Evolutionary conservation across 1,140 invertebrate genomes (phyloP), one percentile per base, ranked within the genome.

Genomic region (Diorhabda sublineata): DNA sequence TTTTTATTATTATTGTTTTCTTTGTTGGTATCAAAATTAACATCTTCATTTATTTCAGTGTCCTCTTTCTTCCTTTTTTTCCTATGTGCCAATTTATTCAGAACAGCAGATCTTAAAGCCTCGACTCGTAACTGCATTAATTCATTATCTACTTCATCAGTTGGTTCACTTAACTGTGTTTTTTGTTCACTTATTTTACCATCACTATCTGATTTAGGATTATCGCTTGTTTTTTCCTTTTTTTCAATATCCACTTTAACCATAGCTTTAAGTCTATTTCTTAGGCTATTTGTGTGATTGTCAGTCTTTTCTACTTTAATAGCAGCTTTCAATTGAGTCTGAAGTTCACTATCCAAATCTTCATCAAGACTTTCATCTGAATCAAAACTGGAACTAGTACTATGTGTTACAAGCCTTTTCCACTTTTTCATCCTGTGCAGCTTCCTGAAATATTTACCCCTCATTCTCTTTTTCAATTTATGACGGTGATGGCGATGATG

Each of bases 101-200:
- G 61, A 47, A 81, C 68, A 5, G 79, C 78, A 4, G 80, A 79
- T 68, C 77, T 74, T 57, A 81, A 69, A 7, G 80, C 80, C 64
- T 77, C 78, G 11, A 80, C 59, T 58, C 80, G 59, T 63, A 81
- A 73, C 26, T 79, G 71, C 7, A 74, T 74, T 47, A 81, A 69
- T 68, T 81, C 79, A 69, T 62, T 69, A 68, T 80, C 79, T 3
- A 58, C 45, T 42, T 68, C 68, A 9, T 58, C 67, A 41, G 74
- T 70, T 26, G 60, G 65, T 57, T 73, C 52, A 62, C 64, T 67
- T 68, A 42, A 45, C 11, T 70, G 45, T 66, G 61, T 41, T 9
- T 8, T 52, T n/a, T 6, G 47, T 8, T 52, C 47, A 52, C n/a
- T n/a, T 52, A n/a, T 4, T 52, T 4, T 52, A n/a, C 58, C 7